Evolutionary conservation across 2,113 vertebrate genomes (phyloP).

Genomic region (Erythrolamprus reginae): DNA sequence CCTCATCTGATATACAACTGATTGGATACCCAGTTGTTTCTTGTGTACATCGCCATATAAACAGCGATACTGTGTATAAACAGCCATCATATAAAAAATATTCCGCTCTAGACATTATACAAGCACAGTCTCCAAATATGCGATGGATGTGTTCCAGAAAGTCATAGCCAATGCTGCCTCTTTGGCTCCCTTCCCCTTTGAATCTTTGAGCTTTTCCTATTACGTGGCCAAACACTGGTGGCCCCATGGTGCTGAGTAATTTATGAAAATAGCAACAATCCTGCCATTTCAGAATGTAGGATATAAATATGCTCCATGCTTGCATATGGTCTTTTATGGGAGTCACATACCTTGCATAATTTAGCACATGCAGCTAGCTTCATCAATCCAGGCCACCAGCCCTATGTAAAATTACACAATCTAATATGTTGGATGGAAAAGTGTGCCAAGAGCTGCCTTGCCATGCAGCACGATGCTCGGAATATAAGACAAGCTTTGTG

Average conservation of each 20-base stretch:
- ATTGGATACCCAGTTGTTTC: neutral
- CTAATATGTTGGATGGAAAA: neutral
- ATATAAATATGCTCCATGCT: neutral
- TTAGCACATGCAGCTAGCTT: neutral
- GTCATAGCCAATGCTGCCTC: neutral
- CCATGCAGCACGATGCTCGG: neutral
- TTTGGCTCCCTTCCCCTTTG: neutral
- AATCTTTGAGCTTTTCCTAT: neutral
- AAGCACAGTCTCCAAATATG: neutral
- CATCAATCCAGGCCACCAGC: neutral
- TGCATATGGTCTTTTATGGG: neutral
- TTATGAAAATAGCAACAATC: neutral
- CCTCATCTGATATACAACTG: neutral
- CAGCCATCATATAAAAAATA: neutral
- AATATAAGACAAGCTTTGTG: neutral
- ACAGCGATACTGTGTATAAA: neutral
- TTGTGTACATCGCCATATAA: neutral
- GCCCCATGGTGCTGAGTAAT: neutral
- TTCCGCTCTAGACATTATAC: neutral
- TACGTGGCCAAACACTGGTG: neutral
- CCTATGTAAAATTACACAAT: neutral
- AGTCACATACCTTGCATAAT: neutral
- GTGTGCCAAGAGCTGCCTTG: neutral
- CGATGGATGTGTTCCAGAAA: neutral
- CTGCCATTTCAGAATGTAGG: conserved; percentile 13